Base-by-base conservation (phyloP, 2,888 invertebrate genomes). In the Entomobrya multifasciata region DNA sequence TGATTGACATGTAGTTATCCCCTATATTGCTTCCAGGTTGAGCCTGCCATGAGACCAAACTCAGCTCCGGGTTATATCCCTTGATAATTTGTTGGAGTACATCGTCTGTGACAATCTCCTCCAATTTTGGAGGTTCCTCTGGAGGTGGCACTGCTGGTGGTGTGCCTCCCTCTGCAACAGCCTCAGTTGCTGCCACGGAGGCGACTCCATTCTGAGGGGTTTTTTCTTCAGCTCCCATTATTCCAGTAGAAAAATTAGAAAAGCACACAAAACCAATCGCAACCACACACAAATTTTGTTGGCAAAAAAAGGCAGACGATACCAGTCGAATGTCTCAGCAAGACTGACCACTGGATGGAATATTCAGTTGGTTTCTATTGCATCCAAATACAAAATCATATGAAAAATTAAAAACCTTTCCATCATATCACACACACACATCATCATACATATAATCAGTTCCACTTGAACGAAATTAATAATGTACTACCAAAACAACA, bases 1-100 rank as follows among this genome's bases (percentile, higher is more conserved):
- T 90, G 67, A 90, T 89, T 2, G 89, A 89, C 91, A 91, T 90
- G 88, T 90, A 91, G 57, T 90, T 90, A 65, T 90, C 90, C 10
- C 90, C 90, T 17, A 84, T 44, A 44, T 88, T 86, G n/a, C 86
- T 87, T 22, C 90, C 91, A 15, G 81, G 60, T 30, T 87, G 57
- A 1, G 88, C 88, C 0, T 86, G 17, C 55, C 81, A 90, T 17
- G 41, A 27, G 1, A 89, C 74, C 22, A 90, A 25, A 17, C 86
- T 81, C n/a, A 84, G 41, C 1, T 85, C 84, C 0, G 89, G 30
- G 27, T 89, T 83, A 65, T 90, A 86, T 6, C 87, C 88, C 0
- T 80, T 80, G 0, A 90, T 60, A 47, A 91, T 88, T 6, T 65
- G 41, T n/a, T 86, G 49, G 1, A 91, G 79, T 0, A 91, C 85